These are phyloP conservation scores for Anarrhichthys ocellatus DNA, from an alignment of 2,113 vertebrate species.

Conservation along the genomic window DNA sequence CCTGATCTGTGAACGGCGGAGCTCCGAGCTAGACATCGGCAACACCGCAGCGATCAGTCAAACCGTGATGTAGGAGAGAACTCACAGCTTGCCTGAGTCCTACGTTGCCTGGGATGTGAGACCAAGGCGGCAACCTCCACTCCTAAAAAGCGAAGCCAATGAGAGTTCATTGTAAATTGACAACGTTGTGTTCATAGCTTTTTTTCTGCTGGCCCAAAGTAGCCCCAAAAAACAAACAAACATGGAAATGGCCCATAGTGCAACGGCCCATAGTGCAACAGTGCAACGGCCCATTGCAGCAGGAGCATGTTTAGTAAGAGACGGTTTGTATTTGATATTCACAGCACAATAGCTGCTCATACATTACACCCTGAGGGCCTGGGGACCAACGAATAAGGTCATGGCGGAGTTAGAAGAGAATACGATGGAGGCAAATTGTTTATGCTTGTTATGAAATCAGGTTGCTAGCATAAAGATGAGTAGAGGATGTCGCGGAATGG, in stretches of 20 bases:
- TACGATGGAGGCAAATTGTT: slow-evolving; percentile 73
- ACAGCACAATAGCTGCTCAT: slow-evolving; percentile 46
- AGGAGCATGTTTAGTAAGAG: background rate
- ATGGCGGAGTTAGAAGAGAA: slow-evolving; percentile 54
- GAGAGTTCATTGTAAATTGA: background rate
- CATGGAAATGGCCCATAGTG: background rate
- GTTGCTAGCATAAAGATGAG: slow-evolving; percentile 66
- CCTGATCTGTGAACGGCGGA: slow-evolving; percentile 19
- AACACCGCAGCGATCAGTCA: slow-evolving; percentile 71
- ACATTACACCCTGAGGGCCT: slow-evolving; percentile 50
- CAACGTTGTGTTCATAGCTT: background rate
- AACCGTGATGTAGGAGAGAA: slow-evolving; percentile 28
- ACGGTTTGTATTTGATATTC: slow-evolving; percentile 59
- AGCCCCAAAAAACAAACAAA: too few relatives aligned
- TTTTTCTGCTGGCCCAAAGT: background rate
- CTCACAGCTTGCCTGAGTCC: slow-evolving; percentile 38
- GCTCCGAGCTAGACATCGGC: slow-evolving; percentile 60
- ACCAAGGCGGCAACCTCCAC: background rate
- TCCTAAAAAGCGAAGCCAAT: too few relatives aligned
- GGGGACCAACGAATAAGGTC: slow-evolving; percentile 68
- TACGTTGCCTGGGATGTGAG: background rate
- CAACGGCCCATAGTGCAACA: background rate
- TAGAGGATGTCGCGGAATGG: slow-evolving; percentile 57
- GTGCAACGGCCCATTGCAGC: background rate
- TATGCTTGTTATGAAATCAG: slow-evolving; percentile 72